phyloP scores from a whole-genome alignment of 2,888 invertebrate species.

The Oscheius sp. region DNA sequence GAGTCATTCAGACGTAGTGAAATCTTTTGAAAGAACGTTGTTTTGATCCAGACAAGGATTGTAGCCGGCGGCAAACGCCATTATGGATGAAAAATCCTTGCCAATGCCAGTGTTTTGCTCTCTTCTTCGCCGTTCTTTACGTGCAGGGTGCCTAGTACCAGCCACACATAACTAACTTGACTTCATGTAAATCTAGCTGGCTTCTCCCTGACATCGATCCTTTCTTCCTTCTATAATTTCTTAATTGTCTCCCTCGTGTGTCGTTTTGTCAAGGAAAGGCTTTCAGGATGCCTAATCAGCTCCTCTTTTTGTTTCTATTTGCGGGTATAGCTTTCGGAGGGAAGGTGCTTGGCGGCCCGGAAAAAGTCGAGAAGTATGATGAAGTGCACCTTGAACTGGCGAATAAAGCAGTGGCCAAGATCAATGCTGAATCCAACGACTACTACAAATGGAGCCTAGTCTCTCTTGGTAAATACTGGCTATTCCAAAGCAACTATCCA shows the following conservation, averaged over 20 bases:
- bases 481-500: not conserved
- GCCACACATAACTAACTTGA: too few relatives aligned
- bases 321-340: not conserved
- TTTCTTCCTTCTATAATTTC: not conserved
- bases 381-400: slow-evolving; percentile 42
- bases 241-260: slow-evolving; percentile 11
- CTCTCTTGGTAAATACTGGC: slow-evolving; percentile 13
- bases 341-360: not conserved
- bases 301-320: slow-evolving; percentile 1
- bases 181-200: too few relatives aligned
- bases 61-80: too few relatives aligned
- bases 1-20: too few relatives aligned
- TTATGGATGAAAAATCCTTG: too few relatives aligned
- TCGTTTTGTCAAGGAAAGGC: not conserved
- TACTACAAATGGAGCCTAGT: slow-evolving; percentile 52
- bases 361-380: slow-evolving; percentile 10
- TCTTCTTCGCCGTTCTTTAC: too few relatives aligned
- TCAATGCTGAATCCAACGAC: slow-evolving; percentile 61
- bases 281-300: slow-evolving; percentile 21
- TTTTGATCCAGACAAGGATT: too few relatives aligned
- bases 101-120: too few relatives aligned
- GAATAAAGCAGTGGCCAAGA: slow-evolving; percentile 52
- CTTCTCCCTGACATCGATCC: not conserved
- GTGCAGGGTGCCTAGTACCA: too few relatives aligned
- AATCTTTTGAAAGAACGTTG: too few relatives aligned